A percentile compares a stretch with the other conserved stretches of the same genome.
These are phyloP conservation scores for Anguilla pacifica DNA, from an alignment of 2,797 vertebrate species.

Conservation along the genomic window DNA sequence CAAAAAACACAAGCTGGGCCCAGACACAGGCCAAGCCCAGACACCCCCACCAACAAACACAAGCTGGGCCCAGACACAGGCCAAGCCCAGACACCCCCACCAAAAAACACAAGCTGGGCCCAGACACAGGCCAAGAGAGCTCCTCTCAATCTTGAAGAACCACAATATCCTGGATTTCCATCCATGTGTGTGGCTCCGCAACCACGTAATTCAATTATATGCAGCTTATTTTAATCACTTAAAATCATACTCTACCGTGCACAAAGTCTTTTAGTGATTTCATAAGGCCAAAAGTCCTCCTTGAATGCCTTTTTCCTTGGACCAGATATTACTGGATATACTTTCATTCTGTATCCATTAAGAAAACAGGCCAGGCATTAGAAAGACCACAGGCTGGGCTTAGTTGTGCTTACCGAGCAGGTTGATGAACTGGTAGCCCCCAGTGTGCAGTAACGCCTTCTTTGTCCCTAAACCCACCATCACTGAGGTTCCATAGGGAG, in stretches of 20 bases:
- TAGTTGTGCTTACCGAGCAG: conserved; percentile 50
- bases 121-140: too few species aligned
- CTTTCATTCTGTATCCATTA: not conserved
- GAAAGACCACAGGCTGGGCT: not conserved
- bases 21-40: too few species aligned
- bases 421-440: conserved; percentile 48
- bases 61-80: too few species aligned
- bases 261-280: not conserved
- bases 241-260: not conserved
- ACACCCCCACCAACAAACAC: too few species aligned
- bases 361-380: not conserved
- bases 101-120: too few species aligned
- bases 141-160: too few species aligned
- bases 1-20: too few species aligned
- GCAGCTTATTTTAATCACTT: not conserved
- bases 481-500: conserved; percentile 54
- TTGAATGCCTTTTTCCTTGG: not conserved
- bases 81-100: too few species aligned
- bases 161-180: not conserved
- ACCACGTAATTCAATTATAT: not conserved
- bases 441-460: conserved; percentile 48
- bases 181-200: not conserved
- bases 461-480: conserved; percentile 59
- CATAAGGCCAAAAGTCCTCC: not conserved
- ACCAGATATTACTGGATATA: not conserved